Conservation (phyloP, 2,113 vertebrate species). For the Oceanodroma tethys region DNA sequence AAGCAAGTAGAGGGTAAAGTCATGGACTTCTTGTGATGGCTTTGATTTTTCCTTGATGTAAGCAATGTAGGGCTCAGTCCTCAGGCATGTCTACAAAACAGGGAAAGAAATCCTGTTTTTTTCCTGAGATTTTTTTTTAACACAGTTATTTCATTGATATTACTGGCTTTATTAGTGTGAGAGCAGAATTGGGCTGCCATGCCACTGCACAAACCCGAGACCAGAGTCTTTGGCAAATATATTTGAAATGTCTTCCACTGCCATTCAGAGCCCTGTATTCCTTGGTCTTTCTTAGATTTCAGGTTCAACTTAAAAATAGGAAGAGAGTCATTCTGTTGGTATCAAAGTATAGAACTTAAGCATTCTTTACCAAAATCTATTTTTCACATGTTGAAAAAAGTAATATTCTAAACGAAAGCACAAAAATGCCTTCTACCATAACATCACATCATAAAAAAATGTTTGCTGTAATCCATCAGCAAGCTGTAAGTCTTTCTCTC, state of each 20-base stretch:
- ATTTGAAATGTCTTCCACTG: background rate
- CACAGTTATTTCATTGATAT: background rate
- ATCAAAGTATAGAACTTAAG: background rate
- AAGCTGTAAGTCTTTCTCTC: background rate
- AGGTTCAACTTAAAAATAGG: background rate
- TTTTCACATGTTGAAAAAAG: background rate
- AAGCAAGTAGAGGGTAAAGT: background rate
- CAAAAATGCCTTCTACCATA: background rate
- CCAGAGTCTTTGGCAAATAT: background rate
- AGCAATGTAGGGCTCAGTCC: background rate
- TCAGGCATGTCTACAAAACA: background rate
- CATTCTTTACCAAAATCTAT: background rate
- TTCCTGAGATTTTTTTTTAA: background rate
- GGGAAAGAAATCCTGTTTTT: background rate
- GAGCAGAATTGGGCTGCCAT: background rate
- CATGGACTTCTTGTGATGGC: background rate
- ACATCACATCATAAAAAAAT: background rate
- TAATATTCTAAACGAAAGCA: background rate
- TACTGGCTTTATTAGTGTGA: background rate
- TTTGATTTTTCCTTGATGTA: background rate
- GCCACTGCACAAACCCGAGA: background rate
- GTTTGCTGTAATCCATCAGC: slow-evolving; percentile 38
- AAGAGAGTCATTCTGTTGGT: background rate
- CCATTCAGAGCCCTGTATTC: background rate
- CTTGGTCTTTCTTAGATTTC: background rate